These are phyloP conservation scores for Pagetopsis macropterus DNA, from an alignment of 2,797 vertebrate species.

Conservation along the genomic window DNA sequence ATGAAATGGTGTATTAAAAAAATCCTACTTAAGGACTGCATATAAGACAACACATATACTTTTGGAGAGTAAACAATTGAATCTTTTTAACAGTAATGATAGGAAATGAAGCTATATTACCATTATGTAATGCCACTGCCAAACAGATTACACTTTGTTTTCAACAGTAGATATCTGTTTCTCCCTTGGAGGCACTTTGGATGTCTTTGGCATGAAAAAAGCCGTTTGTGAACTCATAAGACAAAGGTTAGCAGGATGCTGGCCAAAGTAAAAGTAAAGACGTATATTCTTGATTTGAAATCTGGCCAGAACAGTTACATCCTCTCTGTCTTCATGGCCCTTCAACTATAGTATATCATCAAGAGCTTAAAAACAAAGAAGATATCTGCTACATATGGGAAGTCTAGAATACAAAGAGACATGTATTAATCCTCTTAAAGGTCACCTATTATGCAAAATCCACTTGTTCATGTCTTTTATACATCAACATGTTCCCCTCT, in stretches of 20 bases:
- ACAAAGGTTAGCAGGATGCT: slow-evolving; percentile 1
- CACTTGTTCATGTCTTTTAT: no score
- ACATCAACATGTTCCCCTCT: no score
- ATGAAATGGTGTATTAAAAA: neutral
- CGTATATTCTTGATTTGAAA: slow-evolving; percentile 25
- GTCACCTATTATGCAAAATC: no score
- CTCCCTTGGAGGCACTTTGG: neutral
- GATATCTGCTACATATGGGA: neutral
- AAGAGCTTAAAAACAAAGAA: slow-evolving; percentile 16
- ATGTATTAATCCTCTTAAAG: slow-evolving; percentile 9
- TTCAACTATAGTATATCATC: slow-evolving; percentile 9
- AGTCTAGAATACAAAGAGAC: neutral
- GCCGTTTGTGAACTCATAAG: slow-evolving; percentile 2
- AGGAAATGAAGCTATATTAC: neutral
- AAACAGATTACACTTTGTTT: neutral
- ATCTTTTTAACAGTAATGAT: neutral
- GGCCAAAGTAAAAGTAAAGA: slow-evolving; percentile 30
- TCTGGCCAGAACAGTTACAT: slow-evolving; percentile 6
- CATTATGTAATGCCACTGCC: neutral
- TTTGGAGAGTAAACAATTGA: neutral
- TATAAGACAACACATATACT: no score
- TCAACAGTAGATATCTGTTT: slow-evolving; percentile 4
- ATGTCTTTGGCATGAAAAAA: slow-evolving; percentile 6
- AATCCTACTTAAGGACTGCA: neutral
- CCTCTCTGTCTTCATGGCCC: neutral